Evolutionary conservation across 2,113 vertebrate species (phyloP).

Genomic region (Psammodynastes pulverulentus): DNA sequence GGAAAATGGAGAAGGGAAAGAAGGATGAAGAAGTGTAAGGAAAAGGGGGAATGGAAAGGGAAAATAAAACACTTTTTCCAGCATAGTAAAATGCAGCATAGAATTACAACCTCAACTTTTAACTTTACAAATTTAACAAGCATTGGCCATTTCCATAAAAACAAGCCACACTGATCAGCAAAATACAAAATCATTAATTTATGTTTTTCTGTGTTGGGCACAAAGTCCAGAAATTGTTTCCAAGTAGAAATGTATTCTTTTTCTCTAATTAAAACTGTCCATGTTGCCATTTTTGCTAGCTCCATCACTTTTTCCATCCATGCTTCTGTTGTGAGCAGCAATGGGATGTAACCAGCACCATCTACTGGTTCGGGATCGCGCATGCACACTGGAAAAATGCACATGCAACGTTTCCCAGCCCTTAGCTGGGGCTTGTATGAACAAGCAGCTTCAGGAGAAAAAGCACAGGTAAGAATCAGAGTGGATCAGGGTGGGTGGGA

Average conservation of each 20-base stretch:
- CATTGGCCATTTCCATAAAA: neutral
- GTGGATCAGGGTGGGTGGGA: too few relatives aligned
- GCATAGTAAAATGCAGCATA: neutral
- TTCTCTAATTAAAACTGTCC: neutral
- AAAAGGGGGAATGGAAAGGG: neutral
- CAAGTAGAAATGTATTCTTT: neutral
- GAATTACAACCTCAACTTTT: neutral
- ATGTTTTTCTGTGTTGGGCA: neutral
- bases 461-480: too few relatives aligned
- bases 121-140: neutral
- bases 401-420: too few relatives aligned
- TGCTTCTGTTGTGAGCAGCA: neutral
- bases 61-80: neutral
- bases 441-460: too few relatives aligned
- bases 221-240: neutral
- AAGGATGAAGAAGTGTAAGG: neutral
- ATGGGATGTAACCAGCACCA: too few relatives aligned
- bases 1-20: neutral
- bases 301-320: neutral
- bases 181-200: neutral
- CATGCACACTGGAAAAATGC: too few relatives aligned
- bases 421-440: too few relatives aligned
- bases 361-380: too few relatives aligned
- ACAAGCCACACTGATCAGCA: neutral
- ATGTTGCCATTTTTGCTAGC: neutral